These are phyloP conservation scores for Clupea harengus DNA, from an alignment of 2,113 vertebrate genomes.

Conservation along the genomic window DNA sequence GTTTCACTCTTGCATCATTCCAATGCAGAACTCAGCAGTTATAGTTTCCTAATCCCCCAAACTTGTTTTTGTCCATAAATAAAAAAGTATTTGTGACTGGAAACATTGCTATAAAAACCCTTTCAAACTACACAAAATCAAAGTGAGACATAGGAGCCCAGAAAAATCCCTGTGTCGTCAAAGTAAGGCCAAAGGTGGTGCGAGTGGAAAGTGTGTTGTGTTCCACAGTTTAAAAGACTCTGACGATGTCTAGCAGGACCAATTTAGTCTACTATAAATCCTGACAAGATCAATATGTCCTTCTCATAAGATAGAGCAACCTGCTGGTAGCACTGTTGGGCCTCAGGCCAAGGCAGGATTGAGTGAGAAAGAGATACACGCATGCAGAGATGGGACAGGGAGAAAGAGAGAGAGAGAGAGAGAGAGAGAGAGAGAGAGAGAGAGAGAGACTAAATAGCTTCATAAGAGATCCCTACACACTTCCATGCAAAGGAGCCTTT, in stretches of 20 bases:
- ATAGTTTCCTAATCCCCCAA: neutral
- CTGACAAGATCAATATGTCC: slow-evolving; percentile 45
- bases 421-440: slow-evolving; percentile 22
- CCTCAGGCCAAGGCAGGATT: slow-evolving; percentile 22
- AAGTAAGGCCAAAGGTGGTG: neutral
- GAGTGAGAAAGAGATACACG: slow-evolving; percentile 7
- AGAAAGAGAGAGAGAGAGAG: slow-evolving; percentile 24
- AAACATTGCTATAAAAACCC: neutral
- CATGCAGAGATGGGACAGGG: slow-evolving; percentile 8
- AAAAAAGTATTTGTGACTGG: neutral
- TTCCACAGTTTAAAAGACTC: slow-evolving; percentile 27
- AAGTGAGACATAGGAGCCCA: neutral
- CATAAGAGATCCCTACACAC: neutral
- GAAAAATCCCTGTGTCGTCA: neutral
- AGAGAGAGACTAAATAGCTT: neutral
- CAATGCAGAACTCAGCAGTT: neutral
- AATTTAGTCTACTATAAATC: slow-evolving; percentile 38
- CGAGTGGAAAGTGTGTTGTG: slow-evolving; percentile 30
- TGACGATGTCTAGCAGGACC: slow-evolving; percentile 24
- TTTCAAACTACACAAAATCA: neutral
- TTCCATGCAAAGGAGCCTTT: neutral
- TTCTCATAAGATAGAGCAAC: slow-evolving; percentile 39
- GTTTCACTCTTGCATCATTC: neutral
- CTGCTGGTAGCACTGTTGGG: slow-evolving; percentile 40
- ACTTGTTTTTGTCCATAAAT: neutral